phyloP scores from a whole-genome alignment of 64 coral and sea anemone genomes.

The Porites australiensis region DNA sequence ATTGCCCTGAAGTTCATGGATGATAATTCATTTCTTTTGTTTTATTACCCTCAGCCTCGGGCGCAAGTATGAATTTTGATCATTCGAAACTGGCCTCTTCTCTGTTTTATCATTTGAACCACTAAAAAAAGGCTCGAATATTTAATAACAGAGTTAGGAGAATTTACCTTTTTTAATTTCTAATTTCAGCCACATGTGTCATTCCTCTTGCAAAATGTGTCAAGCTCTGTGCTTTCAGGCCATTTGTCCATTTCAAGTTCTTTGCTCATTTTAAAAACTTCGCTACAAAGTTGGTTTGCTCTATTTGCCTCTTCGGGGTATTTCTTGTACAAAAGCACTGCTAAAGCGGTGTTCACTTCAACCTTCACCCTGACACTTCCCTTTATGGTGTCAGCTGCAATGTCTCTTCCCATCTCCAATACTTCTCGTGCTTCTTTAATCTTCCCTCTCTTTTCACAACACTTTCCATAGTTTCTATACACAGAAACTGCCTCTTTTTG shows the following conservation, averaged over 20 bases:
- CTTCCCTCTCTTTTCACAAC: slow-evolving; percentile 17
- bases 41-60: too few relatives aligned
- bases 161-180: too few relatives aligned
- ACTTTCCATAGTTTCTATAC: slow-evolving; percentile 51
- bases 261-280: slow-evolving; percentile 51
- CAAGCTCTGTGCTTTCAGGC: slow-evolving; percentile 7
- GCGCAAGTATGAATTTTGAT: too few relatives aligned
- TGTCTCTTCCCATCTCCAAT: slow-evolving; percentile 20
- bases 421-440: slow-evolving; percentile 18
- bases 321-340: slow-evolving; percentile 33
- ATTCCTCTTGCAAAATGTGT: background rate
- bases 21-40: too few relatives aligned
- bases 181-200: too few relatives aligned
- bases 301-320: slow-evolving; percentile 7
- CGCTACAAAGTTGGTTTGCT: slow-evolving; percentile 27
- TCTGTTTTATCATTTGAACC: too few relatives aligned
- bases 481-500: slow-evolving; percentile 61
- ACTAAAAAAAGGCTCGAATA: too few relatives aligned
- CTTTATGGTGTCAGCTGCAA: slow-evolving; percentile 49
- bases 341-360: slow-evolving; percentile 40
- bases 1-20: too few relatives aligned
- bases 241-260: slow-evolving; percentile 26
- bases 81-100: too few relatives aligned
- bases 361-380: slow-evolving; percentile 56
- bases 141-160: too few relatives aligned